Evolutionary conservation across 2,797 vertebrate genomes (phyloP), one percentile per base, ranked within the genome.

Genomic region (Triplophysa yarkandensis): DNA sequence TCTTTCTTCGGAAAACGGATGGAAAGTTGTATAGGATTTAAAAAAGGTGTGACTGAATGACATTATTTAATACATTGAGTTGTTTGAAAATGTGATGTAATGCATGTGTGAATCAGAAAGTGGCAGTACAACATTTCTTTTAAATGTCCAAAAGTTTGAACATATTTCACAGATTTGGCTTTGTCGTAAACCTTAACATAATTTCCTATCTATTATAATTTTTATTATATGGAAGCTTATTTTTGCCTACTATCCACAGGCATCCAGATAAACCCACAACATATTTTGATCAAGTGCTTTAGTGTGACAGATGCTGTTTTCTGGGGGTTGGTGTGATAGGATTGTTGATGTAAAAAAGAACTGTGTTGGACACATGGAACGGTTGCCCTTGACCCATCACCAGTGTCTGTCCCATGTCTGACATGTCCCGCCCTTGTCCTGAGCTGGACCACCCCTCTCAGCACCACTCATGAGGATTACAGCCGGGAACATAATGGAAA

Each of bases 331-430:
- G n/a, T 39, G 60, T 14, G 75, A 34, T 25, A 25, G 68, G 83
- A 86, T 80, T 87, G 89, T 86, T 58, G 76, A 76, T 80, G 75
- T 78, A 57, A 54, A 46, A n/a, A 75, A 43, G 16, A 19, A 28
- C 28, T 30, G 39, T 58, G 43, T 74, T 6, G 36, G 23, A 61
- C 23, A 39, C 43, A 39, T 21, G 27, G 55, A 43, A 46, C 23
- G 6, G 48, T 66, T 66, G 50, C 43, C 48, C 71, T 66, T 66
- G 50, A 66, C 50, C 71, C 1, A 6, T 44, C 34, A 30, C n/a
- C 8, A 43, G 19, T 27, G 52, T 44, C 52, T n/a, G 28, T 57
- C 21, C 50, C 19, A 55, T 66, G 25, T 43, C 14, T 65, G 17
- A 9, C 0, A 6, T 66, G 63, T 46, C 50, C 62, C 71, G 17